Evolutionary conservation across 2,113 vertebrate species (phyloP).

Genomic region (Carlito syrichta): DNA sequence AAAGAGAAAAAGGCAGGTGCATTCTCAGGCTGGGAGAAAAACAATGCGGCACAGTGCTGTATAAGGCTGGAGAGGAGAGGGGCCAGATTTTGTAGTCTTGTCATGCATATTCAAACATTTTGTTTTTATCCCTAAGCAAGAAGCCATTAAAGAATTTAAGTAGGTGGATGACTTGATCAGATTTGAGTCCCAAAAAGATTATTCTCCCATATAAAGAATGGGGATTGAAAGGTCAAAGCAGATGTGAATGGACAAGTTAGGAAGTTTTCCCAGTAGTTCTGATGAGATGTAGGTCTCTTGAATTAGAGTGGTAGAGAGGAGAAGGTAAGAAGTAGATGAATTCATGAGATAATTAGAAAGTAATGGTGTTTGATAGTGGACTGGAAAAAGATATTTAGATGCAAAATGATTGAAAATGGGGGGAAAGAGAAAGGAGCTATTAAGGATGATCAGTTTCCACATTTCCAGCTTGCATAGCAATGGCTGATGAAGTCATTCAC

Average conservation of each 20-base stretch:
- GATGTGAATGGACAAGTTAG: neutral
- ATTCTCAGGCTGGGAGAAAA: neutral
- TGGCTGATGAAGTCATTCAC: neutral
- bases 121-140: neutral
- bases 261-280: neutral
- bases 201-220: neutral
- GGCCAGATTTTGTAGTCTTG: no score
- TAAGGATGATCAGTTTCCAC: neutral
- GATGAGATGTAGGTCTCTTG: neutral
- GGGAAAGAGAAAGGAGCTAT: neutral
- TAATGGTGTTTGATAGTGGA: neutral
- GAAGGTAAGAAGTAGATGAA: neutral
- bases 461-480: no score
- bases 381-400: neutral
- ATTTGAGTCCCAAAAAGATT: neutral
- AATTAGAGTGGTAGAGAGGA: neutral
- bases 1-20: neutral
- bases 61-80: neutral
- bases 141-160: neutral
- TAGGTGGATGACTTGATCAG: neutral
- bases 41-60: fast-evolving
- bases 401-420: neutral
- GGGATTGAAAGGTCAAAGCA: neutral
- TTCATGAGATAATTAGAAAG: neutral
- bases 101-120: neutral